Evolutionary conservation across 2,888 invertebrate species (phyloP).

Genomic region (Biston stratarius): DNA sequence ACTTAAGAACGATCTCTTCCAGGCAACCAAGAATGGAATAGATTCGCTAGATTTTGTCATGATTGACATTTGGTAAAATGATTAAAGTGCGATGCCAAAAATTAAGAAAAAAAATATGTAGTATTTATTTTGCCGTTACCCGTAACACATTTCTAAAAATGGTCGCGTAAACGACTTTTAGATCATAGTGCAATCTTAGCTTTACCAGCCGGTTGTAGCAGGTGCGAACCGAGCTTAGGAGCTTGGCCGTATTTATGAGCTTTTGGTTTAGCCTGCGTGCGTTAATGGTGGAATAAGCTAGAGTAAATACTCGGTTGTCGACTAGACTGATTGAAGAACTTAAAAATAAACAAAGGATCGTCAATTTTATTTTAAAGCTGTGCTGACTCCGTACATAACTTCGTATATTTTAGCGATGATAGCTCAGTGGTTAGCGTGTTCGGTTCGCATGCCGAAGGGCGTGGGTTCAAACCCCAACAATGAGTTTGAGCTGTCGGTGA

Average conservation of each 20-base stretch:
- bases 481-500: too few species aligned
- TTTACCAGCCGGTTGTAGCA: slow-evolving; percentile 17
- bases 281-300: slow-evolving; percentile 11
- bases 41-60: too few species aligned
- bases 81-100: too few species aligned
- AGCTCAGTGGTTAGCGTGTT: too few species aligned
- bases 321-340: not conserved
- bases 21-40: too few species aligned
- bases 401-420: too few species aligned
- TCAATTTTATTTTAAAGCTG: too few species aligned
- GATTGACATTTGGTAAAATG: too few species aligned
- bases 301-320: not conserved
- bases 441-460: too few species aligned
- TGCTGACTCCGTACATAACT: too few species aligned
- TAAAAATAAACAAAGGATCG: not conserved
- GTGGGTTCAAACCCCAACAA: too few species aligned
- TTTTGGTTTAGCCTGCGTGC: slow-evolving; percentile 10
- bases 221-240: slow-evolving; percentile 18
- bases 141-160: not conserved
- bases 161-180: not conserved
- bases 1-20: too few species aligned
- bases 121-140: not conserved
- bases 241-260: slow-evolving; percentile 22
- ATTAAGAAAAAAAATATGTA: not conserved
- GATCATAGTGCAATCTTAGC: not conserved